A percentile compares a stretch with the other conserved stretches of the same genome.
Evolutionary conservation across 1,140 invertebrate species (phyloP).

Genomic region (Ridgeia piscesae): DNA sequence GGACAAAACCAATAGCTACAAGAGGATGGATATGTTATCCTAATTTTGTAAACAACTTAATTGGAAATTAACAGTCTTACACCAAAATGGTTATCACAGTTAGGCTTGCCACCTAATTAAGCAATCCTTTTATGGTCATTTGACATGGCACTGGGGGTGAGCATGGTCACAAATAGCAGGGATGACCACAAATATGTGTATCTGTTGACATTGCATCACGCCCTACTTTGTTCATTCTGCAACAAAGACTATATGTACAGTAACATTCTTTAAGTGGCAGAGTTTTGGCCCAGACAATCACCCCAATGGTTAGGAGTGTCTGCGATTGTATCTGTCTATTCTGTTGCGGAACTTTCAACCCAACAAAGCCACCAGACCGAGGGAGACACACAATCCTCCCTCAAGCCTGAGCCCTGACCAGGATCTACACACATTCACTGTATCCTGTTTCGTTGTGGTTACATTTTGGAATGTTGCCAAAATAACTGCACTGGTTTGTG

Average conservation of each 20-base stretch:
- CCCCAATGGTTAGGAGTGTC: not conserved
- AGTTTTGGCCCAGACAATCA: not conserved
- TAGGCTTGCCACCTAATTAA: not conserved
- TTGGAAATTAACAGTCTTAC: too few species aligned
- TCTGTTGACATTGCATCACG: not conserved
- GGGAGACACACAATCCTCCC: not conserved
- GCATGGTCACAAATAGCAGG: too few species aligned
- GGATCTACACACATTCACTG: not conserved
- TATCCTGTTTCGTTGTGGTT: not conserved
- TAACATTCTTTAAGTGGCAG: not conserved
- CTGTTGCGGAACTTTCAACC: not conserved
- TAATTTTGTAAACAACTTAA: too few species aligned
- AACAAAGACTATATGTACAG: not conserved
- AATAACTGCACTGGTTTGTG: not conserved
- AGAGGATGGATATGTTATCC: too few species aligned
- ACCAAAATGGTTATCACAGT: not conserved
- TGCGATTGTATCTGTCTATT: not conserved
- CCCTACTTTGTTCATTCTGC: not conserved
- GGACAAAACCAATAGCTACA: too few species aligned
- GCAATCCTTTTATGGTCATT: too few species aligned
- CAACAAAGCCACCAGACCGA: not conserved
- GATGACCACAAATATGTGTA: not conserved
- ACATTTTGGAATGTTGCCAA: not conserved
- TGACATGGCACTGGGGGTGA: too few species aligned
- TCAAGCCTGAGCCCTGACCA: not conserved